These are phyloP conservation scores for Heterochromis multidens DNA, from an alignment of 2,113 vertebrate species.

Conservation along the genomic window DNA sequence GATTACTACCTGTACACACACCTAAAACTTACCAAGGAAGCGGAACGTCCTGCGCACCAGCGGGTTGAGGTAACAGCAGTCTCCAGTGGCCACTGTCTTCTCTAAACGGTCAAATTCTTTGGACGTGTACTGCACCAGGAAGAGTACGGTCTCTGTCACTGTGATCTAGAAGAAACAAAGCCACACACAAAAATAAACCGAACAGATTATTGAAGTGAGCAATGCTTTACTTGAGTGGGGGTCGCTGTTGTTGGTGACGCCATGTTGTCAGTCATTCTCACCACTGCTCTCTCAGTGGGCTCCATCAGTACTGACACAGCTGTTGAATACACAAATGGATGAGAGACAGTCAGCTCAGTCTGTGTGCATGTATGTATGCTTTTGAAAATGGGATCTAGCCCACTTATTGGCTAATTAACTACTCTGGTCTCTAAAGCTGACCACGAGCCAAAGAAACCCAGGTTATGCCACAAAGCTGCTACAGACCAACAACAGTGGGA, in stretches of 20 bases:
- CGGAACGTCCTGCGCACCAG: slow-evolving; percentile 92
- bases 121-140: slow-evolving; percentile 94
- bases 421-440: neutral
- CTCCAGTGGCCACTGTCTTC: slow-evolving; percentile 93
- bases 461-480: neutral
- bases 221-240: neutral
- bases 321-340: neutral
- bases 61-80: slow-evolving; percentile 98
- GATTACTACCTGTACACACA: neutral
- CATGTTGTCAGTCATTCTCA: neutral
- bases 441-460: neutral
- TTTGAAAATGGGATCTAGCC: neutral
- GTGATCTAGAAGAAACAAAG: slow-evolving; percentile 80
- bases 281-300: neutral
- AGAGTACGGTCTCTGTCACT: slow-evolving; percentile 92
- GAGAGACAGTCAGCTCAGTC: neutral
- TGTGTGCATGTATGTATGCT: neutral
- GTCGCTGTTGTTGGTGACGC: neutral
- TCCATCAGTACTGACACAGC: slow-evolving; percentile 39
- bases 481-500: neutral
- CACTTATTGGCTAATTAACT: neutral
- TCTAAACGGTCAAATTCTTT: slow-evolving; percentile 95
- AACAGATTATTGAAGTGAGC: neutral
- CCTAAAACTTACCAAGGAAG: slow-evolving; percentile 86
- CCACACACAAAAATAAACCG: neutral